Evolutionary conservation across 1,140 invertebrate genomes (phyloP).

Genomic region (silkworm (Bombyx mori)): DNA sequence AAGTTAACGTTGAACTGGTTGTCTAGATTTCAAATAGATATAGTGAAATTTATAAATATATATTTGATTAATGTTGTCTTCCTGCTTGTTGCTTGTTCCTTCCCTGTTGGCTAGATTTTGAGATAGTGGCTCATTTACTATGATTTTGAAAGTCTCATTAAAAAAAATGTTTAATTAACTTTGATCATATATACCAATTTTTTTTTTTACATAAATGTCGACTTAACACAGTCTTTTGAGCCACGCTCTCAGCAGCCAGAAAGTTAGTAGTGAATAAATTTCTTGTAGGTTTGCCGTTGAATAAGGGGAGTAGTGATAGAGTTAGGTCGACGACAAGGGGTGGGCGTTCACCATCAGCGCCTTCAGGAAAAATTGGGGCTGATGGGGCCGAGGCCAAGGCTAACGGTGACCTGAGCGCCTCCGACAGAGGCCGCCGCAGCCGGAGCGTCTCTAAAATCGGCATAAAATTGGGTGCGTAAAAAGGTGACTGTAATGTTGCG

Average conservation of each 20-base stretch:
- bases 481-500: slow-evolving; percentile 52
- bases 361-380: slow-evolving; percentile 40
- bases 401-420: slow-evolving; percentile 25
- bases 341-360: slow-evolving; percentile 58
- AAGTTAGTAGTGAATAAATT: slow-evolving; percentile 42
- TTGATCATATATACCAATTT: neutral
- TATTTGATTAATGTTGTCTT: slow-evolving; percentile 17
- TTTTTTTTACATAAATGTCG: too few relatives aligned
- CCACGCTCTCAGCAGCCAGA: slow-evolving; percentile 36
- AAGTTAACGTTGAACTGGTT: too few relatives aligned
- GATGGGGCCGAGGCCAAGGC: slow-evolving; percentile 24
- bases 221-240: slow-evolving; percentile 9
- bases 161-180: neutral
- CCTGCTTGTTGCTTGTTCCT: slow-evolving; percentile 56
- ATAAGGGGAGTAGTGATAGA: slow-evolving; percentile 63
- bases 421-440: slow-evolving; percentile 55
- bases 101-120: slow-evolving; percentile 21
- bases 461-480: slow-evolving; percentile 70
- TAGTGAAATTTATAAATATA: too few relatives aligned
- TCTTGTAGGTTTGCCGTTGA: slow-evolving; percentile 70
- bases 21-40: too few relatives aligned
- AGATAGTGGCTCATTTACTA: slow-evolving; percentile 29
- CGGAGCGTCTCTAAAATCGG: slow-evolving; percentile 67
- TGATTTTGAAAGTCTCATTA: neutral
- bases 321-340: slow-evolving; percentile 65